Percentiles rank a stretch among this genome's conserved stretches.
Evolutionary conservation across 2,113 vertebrate species (phyloP).

Genomic region (Rostratula benghalensis): DNA sequence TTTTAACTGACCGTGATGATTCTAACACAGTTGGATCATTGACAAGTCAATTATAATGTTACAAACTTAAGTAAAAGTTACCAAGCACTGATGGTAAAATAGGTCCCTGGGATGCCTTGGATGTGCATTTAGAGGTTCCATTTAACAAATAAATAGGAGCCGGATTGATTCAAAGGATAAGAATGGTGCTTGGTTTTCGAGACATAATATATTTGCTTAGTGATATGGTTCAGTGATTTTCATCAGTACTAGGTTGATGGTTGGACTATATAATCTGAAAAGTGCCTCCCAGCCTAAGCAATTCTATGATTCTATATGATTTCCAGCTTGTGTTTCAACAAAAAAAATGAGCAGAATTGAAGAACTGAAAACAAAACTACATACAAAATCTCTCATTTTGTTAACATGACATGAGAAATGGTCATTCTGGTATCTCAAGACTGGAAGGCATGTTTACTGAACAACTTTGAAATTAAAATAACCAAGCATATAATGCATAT

Average conservation of each 20-base stretch:
- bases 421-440: not conserved
- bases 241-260: no score
- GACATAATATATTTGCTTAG: not conserved
- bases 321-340: not conserved
- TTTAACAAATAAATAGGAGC: not conserved
- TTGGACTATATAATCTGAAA: no score
- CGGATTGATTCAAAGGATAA: not conserved
- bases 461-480: not conserved
- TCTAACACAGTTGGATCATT: not conserved
- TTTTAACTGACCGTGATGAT: not conserved
- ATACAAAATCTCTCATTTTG: not conserved
- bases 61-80: not conserved
- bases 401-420: not conserved
- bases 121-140: not conserved
- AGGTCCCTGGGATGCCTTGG: not conserved
- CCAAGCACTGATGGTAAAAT: not conserved
- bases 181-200: not conserved
- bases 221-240: no score
- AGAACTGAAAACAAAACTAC: not conserved
- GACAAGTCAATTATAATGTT: not conserved
- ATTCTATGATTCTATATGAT: not conserved
- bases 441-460: not conserved
- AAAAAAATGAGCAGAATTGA: not conserved
- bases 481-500: not conserved
- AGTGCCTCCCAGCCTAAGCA: no score